Evolutionary conservation across 2,113 vertebrate species (phyloP).

Genomic region (Tiliqua scincoides): DNA sequence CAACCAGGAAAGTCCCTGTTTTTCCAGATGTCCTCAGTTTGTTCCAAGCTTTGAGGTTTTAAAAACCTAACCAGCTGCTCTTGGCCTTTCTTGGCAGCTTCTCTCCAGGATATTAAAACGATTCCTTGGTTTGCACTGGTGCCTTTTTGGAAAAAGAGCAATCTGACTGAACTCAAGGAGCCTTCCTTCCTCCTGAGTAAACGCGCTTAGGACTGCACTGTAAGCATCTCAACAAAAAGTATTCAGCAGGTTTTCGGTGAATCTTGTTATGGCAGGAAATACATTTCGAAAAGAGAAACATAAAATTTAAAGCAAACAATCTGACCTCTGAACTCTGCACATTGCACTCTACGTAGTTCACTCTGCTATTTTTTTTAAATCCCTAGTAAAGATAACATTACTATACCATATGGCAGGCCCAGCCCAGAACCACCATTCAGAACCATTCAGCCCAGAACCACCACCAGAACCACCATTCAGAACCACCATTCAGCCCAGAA

Average conservation of each 20-base stretch:
- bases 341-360: background rate
- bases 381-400: too few species aligned
- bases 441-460: too few species aligned
- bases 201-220: too few species aligned
- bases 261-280: background rate
- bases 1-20: background rate
- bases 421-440: too few species aligned
- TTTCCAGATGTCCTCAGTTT: background rate
- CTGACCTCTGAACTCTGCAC: background rate
- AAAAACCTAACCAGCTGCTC: background rate
- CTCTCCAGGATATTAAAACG: background rate
- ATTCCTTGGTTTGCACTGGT: background rate
- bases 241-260: background rate
- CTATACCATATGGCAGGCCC: too few species aligned
- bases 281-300: background rate
- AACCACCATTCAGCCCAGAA: too few species aligned
- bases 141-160: background rate
- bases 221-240: background rate
- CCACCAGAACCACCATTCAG: too few species aligned
- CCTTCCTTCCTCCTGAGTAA: background rate
- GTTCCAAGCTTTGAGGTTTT: background rate
- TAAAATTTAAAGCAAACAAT: background rate
- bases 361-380: background rate
- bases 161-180: background rate
- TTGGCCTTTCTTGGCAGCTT: too few species aligned